Evolutionary conservation across 2,888 invertebrate genomes (phyloP).

Genomic region (Laothoe populi): DNA sequence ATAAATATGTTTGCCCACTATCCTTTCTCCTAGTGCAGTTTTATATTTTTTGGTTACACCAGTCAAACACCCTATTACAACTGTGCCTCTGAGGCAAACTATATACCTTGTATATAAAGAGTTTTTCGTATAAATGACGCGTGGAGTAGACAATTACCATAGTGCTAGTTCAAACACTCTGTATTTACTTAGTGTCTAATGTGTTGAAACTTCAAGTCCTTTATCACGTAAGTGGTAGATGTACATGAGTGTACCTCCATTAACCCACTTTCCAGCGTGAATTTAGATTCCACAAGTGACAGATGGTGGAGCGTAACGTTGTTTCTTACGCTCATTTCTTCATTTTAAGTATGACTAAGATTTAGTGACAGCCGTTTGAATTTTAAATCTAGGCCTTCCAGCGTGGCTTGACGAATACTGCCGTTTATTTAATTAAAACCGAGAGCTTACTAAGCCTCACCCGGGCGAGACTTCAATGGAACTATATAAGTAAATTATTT

Average conservation of each 20-base stretch:
- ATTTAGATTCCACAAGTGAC: slow-evolving; percentile 16
- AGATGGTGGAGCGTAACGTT: slow-evolving; percentile 13
- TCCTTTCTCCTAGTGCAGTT: too few species aligned
- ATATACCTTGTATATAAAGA: slow-evolving; percentile 36
- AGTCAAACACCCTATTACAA: too few species aligned
- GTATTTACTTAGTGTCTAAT: slow-evolving; percentile 21
- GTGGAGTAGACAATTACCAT: slow-evolving; percentile 14
- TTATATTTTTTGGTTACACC: too few species aligned
- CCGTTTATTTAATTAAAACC: slow-evolving; percentile 24
- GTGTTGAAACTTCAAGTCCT: slow-evolving; percentile 22
- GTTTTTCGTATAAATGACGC: slow-evolving; percentile 30
- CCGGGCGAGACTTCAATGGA: not conserved
- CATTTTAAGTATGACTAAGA: slow-evolving; percentile 13
- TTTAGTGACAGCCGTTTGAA: not conserved
- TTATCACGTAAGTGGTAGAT: slow-evolving; percentile 12
- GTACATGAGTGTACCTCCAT: slow-evolving; percentile 16
- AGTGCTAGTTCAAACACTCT: slow-evolving; percentile 12
- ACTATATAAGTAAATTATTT: not conserved
- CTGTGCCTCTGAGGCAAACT: too few species aligned
- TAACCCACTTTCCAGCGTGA: slow-evolving; percentile 16
- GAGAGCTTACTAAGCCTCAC: slow-evolving; percentile 26
- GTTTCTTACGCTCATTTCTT: not conserved
- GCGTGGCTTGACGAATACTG: slow-evolving; percentile 4
- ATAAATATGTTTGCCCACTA: too few species aligned
- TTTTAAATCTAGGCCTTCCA: slow-evolving; percentile 11